Base-by-base conservation (phyloP, 2,888 invertebrate genomes). In the Lasiommata megera region DNA sequence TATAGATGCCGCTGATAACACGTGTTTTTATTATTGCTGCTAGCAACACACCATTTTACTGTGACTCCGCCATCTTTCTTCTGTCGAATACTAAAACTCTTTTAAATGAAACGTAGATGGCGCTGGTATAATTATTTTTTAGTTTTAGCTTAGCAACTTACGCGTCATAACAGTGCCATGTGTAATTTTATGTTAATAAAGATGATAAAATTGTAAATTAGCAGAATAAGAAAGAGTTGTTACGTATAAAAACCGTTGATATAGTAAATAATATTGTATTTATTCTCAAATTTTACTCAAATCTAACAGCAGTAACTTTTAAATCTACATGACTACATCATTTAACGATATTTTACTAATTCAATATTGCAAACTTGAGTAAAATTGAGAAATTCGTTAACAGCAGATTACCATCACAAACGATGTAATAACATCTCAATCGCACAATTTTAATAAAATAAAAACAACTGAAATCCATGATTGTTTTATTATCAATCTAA, bases 401-500 rank as follows among this genome's bases (percentile, higher is more conserved):
- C 46, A 11, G 29, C 28, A 12, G n/a, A 29, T 31, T 6, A 16
- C 31, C 46, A 46, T 46, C 16, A 46, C 46, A 46, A 46, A 29
- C 16, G 46, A 46, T 46, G 46, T 46, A 31, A 16, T 82, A 79
- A 84, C 76, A 74, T 77, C 74, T 78, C 81, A 80, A 80, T 77
- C 64, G 67, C 66, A 31, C 52, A 31, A 83, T 79, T 77, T 77
- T 77, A 77, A 56, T 59, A 40, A 60, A 80, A 79, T 80, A 76
- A 85, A 85, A 80, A 63, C 71, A 80, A 66, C 73, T 74, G 73
- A 82, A 82, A 79, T 77, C 67, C 71, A 74, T 60, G 72, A 66
- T 70, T 69, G 73, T 84, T 85, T 85, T 82, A 83, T 81, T 86
- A 71, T 74, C 66, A 34, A 37, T 12, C 11, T 11, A 12, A 12